Evolutionary conservation across 2,113 vertebrate genomes (phyloP), one percentile per base, ranked within the genome.

Genomic region (Candoia aspera): DNA sequence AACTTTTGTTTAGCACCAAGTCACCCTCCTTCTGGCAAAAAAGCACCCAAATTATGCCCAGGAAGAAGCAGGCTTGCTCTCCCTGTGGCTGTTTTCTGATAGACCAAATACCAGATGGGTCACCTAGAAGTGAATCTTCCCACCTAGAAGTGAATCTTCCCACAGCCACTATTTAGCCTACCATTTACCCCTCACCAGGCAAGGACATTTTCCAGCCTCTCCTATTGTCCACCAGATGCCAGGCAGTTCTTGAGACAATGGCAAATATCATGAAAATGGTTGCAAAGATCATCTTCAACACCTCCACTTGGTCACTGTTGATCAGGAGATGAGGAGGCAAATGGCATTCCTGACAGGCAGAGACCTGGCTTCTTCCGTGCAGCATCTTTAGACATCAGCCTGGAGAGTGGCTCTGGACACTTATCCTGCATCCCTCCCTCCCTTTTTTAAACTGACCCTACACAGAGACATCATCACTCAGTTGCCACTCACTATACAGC

Each of bases 401-500:
- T 49, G 6, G 49, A 49, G 49, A 21, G 33, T 33, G 42, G 33
- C 17, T 79, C 8, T 21, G 8, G 42, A 42, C 17, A 42, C 21
- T 79, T 79, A 42, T 86, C 26, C 84, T 86, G 84, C 46, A 37
- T n/a, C 8, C 53, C 8, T 0, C 8, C 0, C 83, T 8, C 49
- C 2, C 8, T 79, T 19, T 55, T 57, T 6, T 24, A 6, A 12
- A 10, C 88, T 21, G 15, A n/a, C 8, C 24, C 8, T 26, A 33
- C 8, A 12, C 26, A 24, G 0, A 24, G 5, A 73, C 10, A 8
- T 0, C 8, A 49, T 1, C 29, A 24, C 54, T 10, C 1, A 33
- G 26, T 4, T 19, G 29, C 29, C 46, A 8, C 97, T 97, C 93
- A 99, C 99, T 99, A 0, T 99, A 99, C 24, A 99, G 98, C 96